Percentiles rank a stretch among this genome's conserved stretches.
Evolutionary conservation across 1,140 invertebrate species (phyloP).

Genomic region (Drosophila seguyi): DNA sequence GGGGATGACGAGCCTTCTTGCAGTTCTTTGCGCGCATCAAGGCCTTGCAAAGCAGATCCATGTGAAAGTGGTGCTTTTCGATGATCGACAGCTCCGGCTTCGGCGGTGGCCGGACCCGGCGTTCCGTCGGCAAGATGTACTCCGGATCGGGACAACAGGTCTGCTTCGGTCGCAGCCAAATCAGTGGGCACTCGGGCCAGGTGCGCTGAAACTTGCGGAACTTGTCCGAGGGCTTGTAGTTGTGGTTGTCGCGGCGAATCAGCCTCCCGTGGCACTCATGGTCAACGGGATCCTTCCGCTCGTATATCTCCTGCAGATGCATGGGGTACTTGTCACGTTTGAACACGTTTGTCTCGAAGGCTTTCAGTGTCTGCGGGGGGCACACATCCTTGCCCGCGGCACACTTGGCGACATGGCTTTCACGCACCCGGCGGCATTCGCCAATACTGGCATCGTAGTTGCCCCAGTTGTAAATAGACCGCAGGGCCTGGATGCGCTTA

Average conservation of each 20-base stretch:
- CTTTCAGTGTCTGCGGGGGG: neutral
- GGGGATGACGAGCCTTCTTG: neutral
- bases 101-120: constrained; percentile 4
- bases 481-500: neutral
- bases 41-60: constrained; percentile 24
- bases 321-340: constrained; percentile 6
- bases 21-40: neutral
- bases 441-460: constrained; percentile 38
- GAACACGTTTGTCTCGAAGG: neutral
- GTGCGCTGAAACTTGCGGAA: constrained; percentile 55
- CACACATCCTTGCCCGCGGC: neutral
- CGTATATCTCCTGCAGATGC: constrained; percentile 32
- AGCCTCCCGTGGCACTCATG: constrained; percentile 19
- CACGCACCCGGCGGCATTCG: constrained; percentile 26
- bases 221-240: constrained; percentile 59
- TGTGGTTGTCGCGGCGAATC: constrained; percentile 20
- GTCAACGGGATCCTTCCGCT: neutral
- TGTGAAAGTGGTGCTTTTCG: constrained; percentile 21
- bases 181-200: constrained; percentile 60
- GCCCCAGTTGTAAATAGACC: constrained; percentile 35
- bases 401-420: constrained; percentile 5
- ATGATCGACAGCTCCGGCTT: neutral
- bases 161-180: constrained; percentile 35
- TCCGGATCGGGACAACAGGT: constrained; percentile 49
- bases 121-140: neutral